phyloP scores from a whole-genome alignment of 2,888 invertebrate species.

The Eilema depressum region DNA sequence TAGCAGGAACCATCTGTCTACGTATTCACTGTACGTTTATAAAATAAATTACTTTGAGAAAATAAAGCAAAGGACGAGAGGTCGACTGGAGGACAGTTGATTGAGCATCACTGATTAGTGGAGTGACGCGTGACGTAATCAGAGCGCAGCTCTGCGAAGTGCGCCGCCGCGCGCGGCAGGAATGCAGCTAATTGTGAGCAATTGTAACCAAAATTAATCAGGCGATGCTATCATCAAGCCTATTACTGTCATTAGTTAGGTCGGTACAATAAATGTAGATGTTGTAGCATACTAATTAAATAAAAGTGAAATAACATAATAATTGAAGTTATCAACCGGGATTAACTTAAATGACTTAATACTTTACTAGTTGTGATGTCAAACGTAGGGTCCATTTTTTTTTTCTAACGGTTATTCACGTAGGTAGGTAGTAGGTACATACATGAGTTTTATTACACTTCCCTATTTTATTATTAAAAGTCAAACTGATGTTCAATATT shows the following conservation, averaged over 20 bases:
- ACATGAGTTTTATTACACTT: background rate
- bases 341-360: too few relatives aligned
- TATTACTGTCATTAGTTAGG: background rate
- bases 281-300: background rate
- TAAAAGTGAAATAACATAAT: too few relatives aligned
- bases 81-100: background rate
- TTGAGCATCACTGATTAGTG: constrained; percentile 17
- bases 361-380: too few relatives aligned
- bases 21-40: background rate
- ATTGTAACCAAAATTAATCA: background rate
- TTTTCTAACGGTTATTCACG: background rate
- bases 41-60: background rate
- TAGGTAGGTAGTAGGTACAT: too few relatives aligned
- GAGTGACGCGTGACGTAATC: constrained; percentile 20
- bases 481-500: background rate
- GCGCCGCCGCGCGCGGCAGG: background rate
- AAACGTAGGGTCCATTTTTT: background rate
- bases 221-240: background rate
- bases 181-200: background rate
- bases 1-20: constrained; percentile 5
- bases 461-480: background rate
- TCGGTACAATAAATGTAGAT: background rate
- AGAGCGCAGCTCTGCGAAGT: constrained; percentile 7
- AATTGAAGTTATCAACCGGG: too few relatives aligned
- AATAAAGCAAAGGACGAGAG: constrained; percentile 10